Conservation (phyloP, 2,888 invertebrate genomes). For the Serripes groenlandicus region DNA sequence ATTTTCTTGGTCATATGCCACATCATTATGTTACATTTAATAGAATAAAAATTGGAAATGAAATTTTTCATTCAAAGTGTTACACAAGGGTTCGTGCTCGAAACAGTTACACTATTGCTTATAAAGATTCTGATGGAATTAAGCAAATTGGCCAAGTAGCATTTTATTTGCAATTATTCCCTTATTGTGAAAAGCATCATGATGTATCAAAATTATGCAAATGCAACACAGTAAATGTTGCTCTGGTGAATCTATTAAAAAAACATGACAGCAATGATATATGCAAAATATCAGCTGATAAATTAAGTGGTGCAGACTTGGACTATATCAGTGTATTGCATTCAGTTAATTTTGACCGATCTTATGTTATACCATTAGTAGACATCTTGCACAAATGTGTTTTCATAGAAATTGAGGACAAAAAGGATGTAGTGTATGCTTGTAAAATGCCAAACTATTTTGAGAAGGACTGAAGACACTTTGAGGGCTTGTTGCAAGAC, state of each 20-base stretch:
- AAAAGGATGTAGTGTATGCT: background rate
- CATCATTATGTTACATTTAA: slow-evolving; percentile 11
- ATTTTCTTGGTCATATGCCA: slow-evolving; percentile 11
- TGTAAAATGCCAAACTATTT: slow-evolving; percentile 21
- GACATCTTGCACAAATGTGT: slow-evolving; percentile 11
- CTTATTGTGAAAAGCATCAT: slow-evolving; percentile 14
- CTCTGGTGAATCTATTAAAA: background rate
- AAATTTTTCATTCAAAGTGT: slow-evolving; percentile 26
- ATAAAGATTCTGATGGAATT: no score
- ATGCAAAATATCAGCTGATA: slow-evolving; percentile 2
- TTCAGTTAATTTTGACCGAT: background rate
- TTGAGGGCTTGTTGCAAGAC: background rate
- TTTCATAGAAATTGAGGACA: slow-evolving; percentile 4
- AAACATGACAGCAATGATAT: background rate
- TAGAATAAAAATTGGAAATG: slow-evolving; percentile 22
- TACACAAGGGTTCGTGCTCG: background rate
- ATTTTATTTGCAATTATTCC: slow-evolving; percentile 3
- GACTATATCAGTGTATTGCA: background rate
- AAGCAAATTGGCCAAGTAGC: background rate
- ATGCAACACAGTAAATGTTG: slow-evolving; percentile 2
- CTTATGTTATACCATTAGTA: background rate
- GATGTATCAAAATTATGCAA: background rate
- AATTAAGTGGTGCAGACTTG: slow-evolving; percentile 2
- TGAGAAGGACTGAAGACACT: slow-evolving; percentile 3
- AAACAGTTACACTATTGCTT: no score